Conservation (phyloP, 2,113 vertebrate species). For the Nipponia nippon region DNA sequence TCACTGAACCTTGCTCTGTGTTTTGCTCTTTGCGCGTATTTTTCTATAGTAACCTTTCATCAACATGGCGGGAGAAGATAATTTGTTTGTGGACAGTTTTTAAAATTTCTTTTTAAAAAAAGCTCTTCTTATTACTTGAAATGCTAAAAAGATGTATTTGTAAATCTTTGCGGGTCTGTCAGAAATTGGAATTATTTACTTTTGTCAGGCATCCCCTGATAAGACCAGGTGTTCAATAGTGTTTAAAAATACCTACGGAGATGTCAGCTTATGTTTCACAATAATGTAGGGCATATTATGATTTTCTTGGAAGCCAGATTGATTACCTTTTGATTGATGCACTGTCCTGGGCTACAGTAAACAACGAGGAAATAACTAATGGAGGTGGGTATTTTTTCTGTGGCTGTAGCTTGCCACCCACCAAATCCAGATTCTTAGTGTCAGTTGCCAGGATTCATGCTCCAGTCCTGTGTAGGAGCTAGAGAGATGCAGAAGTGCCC, state of each 20-base stretch:
- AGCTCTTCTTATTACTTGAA: not conserved
- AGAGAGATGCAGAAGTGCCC: not conserved
- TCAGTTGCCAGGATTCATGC: not conserved
- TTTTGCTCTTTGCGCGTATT: rapidly evolving
- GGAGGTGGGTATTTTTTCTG: not conserved
- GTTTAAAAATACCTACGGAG: rapidly evolving
- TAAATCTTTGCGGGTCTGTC: not conserved
- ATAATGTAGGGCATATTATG: not conserved
- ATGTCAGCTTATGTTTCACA: not conserved
- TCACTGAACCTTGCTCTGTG: not conserved
- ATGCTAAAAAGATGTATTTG: not conserved
- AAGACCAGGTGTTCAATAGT: not conserved
- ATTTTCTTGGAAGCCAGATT: not conserved
- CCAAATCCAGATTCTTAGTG: not conserved
- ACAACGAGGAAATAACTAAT: not conserved
- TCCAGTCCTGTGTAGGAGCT: not conserved
- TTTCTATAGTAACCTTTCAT: not conserved
- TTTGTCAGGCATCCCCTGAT: not conserved
- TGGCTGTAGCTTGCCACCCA: not conserved
- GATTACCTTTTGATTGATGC: not conserved
- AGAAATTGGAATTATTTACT: not conserved
- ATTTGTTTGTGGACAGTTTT: not conserved
- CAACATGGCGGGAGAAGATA: not conserved
- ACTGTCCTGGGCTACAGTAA: not conserved
- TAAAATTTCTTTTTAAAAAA: not conserved